Evolutionary conservation across 2,113 vertebrate species (phyloP).

Genomic region (Gobio gobio): DNA sequence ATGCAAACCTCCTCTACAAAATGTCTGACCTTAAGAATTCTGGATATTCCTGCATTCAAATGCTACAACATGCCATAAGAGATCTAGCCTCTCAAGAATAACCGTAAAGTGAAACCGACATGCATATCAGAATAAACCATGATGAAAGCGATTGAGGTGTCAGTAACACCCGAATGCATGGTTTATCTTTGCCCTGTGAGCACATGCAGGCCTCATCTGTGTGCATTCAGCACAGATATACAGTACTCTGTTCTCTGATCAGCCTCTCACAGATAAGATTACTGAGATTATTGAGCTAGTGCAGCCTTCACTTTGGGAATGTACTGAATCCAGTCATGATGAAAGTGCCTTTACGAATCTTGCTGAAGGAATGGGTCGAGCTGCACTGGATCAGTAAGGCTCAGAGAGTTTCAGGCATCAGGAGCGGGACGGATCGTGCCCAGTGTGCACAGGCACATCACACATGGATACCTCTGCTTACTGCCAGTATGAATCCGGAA

Average conservation of each 20-base stretch:
- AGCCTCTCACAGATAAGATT: constrained; percentile 33
- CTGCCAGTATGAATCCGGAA: constrained; percentile 94
- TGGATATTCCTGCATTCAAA: constrained; percentile 34
- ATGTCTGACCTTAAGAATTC: background rate
- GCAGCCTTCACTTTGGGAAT: constrained; percentile 38
- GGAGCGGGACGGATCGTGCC: constrained; percentile 67
- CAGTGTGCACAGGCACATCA: constrained; percentile 70
- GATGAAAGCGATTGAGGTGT: constrained; percentile 26
- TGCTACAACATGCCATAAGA: constrained; percentile 27
- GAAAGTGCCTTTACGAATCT: background rate
- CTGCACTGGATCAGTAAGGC: constrained; percentile 65
- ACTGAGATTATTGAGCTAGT: constrained; percentile 60
- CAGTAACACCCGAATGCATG: constrained; percentile 27
- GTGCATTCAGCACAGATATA: constrained; percentile 35
- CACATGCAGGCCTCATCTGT: constrained; percentile 44
- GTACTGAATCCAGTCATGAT: constrained; percentile 9
- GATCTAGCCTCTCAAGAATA: background rate
- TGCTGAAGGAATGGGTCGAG: background rate
- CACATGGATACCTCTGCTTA: constrained; percentile 93
- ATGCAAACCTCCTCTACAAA: constrained; percentile 26
- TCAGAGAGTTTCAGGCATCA: constrained; percentile 55
- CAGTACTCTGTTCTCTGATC: constrained; percentile 34
- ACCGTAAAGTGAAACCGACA: constrained; percentile 8
- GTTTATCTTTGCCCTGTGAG: constrained; percentile 46
- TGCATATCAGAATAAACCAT: constrained; percentile 46